A percentile compares a stretch with the other conserved stretches of the same genome.
Evolutionary conservation across 2,113 vertebrate species (phyloP).

Genomic region (Microtus oregoni): DNA sequence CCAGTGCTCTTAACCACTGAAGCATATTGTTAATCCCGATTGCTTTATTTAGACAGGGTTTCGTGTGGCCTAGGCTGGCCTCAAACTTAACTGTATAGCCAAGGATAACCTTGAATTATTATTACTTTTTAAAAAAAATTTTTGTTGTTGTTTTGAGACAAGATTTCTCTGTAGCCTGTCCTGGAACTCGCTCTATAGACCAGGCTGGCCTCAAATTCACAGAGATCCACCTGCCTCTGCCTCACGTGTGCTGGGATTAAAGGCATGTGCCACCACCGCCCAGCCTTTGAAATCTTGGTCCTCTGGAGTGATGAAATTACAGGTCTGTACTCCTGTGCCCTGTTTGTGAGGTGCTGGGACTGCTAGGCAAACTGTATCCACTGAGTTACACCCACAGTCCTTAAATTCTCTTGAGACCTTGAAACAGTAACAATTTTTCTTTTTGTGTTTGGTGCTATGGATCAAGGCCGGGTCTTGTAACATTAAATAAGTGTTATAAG

Average conservation of each 20-base stretch:
- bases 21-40: neutral
- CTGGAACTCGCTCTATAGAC: too few species aligned
- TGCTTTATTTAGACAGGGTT: neutral
- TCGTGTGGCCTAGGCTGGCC: neutral
- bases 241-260: too few species aligned
- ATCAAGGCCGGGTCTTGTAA: too few species aligned
- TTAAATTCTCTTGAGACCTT: neutral
- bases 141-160: too few species aligned
- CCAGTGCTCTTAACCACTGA: neutral
- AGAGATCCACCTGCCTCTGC: too few species aligned
- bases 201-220: too few species aligned
- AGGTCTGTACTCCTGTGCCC: neutral
- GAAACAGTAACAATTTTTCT: neutral
- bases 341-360: neutral
- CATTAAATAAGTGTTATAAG: neutral
- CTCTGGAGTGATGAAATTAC: neutral
- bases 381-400: neutral
- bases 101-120: neutral
- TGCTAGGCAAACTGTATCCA: neutral
- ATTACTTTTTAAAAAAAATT: too few species aligned
- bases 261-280: too few species aligned
- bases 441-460: neutral
- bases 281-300: too few species aligned
- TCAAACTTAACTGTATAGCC: neutral
- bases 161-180: too few species aligned